phyloP scores from a whole-genome alignment of 2,113 vertebrate genomes.

The Aspidoscelis tigris region DNA sequence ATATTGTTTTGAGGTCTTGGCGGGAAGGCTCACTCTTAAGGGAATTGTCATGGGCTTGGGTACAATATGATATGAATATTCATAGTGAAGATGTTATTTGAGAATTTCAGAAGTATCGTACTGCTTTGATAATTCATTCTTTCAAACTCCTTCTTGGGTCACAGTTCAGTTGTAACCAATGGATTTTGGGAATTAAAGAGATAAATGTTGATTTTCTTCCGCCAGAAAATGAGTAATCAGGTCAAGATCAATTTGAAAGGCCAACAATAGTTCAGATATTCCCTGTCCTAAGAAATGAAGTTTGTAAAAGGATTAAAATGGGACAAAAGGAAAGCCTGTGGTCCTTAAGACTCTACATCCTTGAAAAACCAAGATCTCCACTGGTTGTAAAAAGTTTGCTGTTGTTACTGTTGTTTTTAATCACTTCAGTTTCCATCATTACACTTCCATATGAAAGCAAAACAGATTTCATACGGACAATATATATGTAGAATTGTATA shows the following conservation, averaged over 20 bases:
- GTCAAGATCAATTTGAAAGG: conserved; percentile 52
- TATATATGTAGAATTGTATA: conserved; percentile 35
- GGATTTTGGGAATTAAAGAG: conserved; percentile 45
- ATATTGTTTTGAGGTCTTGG: conserved; percentile 42
- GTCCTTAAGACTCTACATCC: no score
- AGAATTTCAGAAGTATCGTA: conserved; percentile 54
- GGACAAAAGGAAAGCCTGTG: background rate
- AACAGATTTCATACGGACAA: no score
- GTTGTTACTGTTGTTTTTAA: background rate
- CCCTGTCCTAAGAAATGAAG: background rate
- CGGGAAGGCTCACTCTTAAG: conserved; percentile 25
- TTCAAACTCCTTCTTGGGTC: conserved; percentile 59
- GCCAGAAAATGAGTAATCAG: conserved; percentile 55
- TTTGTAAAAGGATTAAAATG: conserved; percentile 14
- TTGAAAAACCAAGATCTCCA: no score
- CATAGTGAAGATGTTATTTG: conserved; percentile 53
- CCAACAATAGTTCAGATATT: conserved; percentile 43
- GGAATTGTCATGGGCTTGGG: conserved; percentile 51
- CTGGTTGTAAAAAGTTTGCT: no score
- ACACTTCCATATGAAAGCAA: conserved; percentile 1
- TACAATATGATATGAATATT: conserved; percentile 67
- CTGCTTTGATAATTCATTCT: conserved; percentile 65
- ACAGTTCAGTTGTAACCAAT: conserved; percentile 51
- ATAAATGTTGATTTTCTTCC: conserved; percentile 64
- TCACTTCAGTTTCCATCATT: conserved; percentile 41